These are phyloP conservation scores for Pinna nobilis DNA, from an alignment of 1,140 invertebrate genomes.

Conservation along the genomic window DNA sequence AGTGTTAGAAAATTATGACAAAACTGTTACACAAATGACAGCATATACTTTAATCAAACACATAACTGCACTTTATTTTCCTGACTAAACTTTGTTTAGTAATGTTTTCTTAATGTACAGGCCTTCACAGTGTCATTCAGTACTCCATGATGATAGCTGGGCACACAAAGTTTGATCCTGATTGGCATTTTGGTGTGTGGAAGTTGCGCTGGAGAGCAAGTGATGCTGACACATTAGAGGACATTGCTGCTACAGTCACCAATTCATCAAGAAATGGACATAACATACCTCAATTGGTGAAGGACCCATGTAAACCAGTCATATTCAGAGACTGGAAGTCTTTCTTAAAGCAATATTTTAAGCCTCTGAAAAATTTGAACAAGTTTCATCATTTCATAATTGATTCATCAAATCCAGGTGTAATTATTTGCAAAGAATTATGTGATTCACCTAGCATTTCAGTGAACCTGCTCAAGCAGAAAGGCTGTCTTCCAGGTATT, in stretches of 20 bases:
- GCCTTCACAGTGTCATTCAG: constrained; percentile 34
- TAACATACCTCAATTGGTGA: constrained; percentile 46
- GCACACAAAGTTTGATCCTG: constrained; percentile 61
- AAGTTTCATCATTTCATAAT: constrained; percentile 36
- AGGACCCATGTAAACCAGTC: constrained; percentile 34
- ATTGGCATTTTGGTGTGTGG: constrained; percentile 59
- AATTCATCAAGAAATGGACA: constrained; percentile 33
- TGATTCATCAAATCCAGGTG: constrained; percentile 10
- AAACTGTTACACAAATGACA: too few relatives aligned
- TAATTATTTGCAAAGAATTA: constrained; percentile 7
- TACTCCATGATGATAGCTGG: constrained; percentile 52
- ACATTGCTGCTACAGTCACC: constrained; percentile 37
- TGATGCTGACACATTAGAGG: constrained; percentile 32
- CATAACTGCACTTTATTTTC: too few relatives aligned
- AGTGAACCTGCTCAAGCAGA: constrained; percentile 20
- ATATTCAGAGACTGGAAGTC: constrained; percentile 41
- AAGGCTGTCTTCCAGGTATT: neutral
- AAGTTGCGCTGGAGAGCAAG: constrained; percentile 42
- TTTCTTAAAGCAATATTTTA: constrained; percentile 39
- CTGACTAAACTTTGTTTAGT: too few relatives aligned
- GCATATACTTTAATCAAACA: too few relatives aligned
- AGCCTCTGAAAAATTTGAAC: constrained; percentile 40
- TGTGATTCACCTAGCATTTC: neutral
- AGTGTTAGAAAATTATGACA: too few relatives aligned
- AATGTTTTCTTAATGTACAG: neutral